These are phyloP conservation scores for Nylanderia fulva DNA, from an alignment of 1,140 invertebrate genomes.

Conservation along the genomic window DNA sequence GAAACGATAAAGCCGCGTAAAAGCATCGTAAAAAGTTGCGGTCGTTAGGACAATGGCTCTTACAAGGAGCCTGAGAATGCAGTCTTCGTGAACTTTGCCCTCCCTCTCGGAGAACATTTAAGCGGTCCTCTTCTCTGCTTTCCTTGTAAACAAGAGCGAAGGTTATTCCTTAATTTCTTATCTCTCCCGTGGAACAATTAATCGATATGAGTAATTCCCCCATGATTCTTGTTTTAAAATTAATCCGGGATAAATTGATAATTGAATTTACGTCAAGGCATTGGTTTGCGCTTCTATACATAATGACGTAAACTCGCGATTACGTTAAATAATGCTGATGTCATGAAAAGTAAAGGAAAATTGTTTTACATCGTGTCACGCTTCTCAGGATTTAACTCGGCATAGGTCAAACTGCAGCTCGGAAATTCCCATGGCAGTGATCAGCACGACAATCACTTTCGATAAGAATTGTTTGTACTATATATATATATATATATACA, in stretches of 20 bases:
- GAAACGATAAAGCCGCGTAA: conserved; percentile 65
- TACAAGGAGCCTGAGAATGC: conserved; percentile 30
- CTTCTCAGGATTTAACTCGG: background rate
- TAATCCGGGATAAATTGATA: background rate
- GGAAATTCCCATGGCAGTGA: conserved; percentile 5
- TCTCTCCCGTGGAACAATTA: background rate
- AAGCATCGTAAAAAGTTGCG: conserved; percentile 65
- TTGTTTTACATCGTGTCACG: background rate
- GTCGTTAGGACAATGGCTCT: conserved; percentile 41
- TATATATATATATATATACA: too few relatives aligned
- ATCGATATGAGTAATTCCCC: background rate
- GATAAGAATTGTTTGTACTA: background rate
- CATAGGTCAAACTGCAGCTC: background rate
- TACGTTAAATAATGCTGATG: background rate
- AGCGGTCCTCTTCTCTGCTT: background rate
- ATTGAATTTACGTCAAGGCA: too few relatives aligned
- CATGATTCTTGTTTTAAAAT: background rate
- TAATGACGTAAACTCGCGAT: background rate
- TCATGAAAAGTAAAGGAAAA: background rate
- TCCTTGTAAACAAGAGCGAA: conserved; percentile 24
- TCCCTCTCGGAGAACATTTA: conserved; percentile 4
- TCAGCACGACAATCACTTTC: background rate
- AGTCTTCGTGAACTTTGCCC: conserved; percentile 10
- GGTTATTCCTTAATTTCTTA: background rate
- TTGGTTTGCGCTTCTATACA: background rate